Percentiles rank a stretch among this genome's conserved stretches.
These are phyloP conservation scores for Climacteris rufus DNA, from an alignment of 2,113 vertebrate genomes.

Conservation along the genomic window DNA sequence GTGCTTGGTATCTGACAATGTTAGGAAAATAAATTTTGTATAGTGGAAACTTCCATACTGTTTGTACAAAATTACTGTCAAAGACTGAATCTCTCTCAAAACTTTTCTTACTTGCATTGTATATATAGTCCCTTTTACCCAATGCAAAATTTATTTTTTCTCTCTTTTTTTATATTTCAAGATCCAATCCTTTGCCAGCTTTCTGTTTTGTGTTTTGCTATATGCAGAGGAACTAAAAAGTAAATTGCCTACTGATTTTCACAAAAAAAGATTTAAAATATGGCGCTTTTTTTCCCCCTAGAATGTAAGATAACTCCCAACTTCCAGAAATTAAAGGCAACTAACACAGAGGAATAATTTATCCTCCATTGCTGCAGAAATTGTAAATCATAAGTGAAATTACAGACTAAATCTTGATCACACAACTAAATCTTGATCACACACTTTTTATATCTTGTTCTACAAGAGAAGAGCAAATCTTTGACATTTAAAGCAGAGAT, in stretches of 20 bases:
- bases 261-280: neutral
- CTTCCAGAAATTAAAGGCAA: neutral
- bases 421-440: neutral
- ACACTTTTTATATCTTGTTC: neutral
- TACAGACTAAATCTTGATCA: neutral
- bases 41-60: neutral
- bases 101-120: neutral
- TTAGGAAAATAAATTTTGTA: neutral
- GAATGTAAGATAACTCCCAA: neutral
- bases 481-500: neutral
- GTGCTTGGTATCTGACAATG: neutral
- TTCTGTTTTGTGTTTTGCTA: neutral
- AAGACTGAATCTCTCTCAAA: neutral
- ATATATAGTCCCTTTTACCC: neutral
- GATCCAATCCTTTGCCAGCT: neutral
- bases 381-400: slow-evolving; percentile 16
- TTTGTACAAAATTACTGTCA: neutral
- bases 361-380: neutral
- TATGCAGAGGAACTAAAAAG: neutral
- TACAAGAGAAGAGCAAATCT: neutral
- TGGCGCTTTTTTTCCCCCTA: neutral
- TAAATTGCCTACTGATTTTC: neutral
- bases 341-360: neutral
- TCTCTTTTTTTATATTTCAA: neutral
- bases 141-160: neutral